Evolutionary conservation across 2,113 vertebrate genomes (phyloP).

Genomic region (Raphicerus campestris): DNA sequence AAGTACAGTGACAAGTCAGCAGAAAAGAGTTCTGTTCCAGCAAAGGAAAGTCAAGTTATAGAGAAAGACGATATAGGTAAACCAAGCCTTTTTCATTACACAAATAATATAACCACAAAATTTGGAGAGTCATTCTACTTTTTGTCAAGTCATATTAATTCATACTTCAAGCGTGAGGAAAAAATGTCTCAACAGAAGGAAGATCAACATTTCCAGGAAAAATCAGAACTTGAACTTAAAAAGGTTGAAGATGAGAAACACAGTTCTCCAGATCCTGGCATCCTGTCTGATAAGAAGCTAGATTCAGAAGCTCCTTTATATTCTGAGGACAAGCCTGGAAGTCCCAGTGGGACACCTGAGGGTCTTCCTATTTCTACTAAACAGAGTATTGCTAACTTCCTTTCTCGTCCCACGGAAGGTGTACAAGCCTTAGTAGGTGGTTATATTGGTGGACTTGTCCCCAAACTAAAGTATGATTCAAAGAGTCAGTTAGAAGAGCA

Average conservation of each 20-base stretch:
- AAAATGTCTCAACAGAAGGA: conserved; percentile 79
- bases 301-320: conserved; percentile 23
- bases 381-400: conserved; percentile 89
- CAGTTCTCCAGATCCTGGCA: conserved; percentile 12
- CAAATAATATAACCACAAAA: conserved; percentile 85
- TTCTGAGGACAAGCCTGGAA: conserved; percentile 40
- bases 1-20: conserved; percentile 58
- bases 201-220: conserved; percentile 44
- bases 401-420: conserved; percentile 89
- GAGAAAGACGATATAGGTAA: conserved; percentile 70
- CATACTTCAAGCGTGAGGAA: conserved; percentile 85
- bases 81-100: conserved; percentile 85
- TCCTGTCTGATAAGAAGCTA: conserved; percentile 30
- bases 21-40: conserved; percentile 60
- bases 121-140: conserved; percentile 93
- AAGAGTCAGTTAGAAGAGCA: conserved; percentile 77
- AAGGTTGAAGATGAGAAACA: conserved; percentile 50
- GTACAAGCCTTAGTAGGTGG: conserved; percentile 95
- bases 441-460: conserved; percentile 92
- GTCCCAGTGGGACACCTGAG: conserved; percentile 47
- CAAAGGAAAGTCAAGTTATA: conserved; percentile 30
- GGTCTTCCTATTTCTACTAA: conserved; percentile 80
- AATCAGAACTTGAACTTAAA: conserved; percentile 45
- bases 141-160: conserved; percentile 91
- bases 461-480: conserved; percentile 86